Conservation (phyloP, 1,140 invertebrate genomes). For the Helicoverpa armigera region DNA sequence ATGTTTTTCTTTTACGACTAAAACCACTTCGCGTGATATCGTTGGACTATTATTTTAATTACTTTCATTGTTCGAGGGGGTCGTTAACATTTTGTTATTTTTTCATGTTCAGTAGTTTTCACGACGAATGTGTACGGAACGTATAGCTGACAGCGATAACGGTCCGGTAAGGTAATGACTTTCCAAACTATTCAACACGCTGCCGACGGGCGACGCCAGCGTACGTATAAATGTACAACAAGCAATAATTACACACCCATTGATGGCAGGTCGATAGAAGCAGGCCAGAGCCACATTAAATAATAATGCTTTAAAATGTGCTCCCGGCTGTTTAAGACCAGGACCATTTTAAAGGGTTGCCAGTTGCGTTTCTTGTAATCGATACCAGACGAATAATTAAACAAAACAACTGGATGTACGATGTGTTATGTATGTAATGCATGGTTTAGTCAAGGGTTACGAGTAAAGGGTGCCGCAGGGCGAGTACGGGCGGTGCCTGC, state of each 20-base stretch:
- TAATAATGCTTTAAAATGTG: constrained; percentile 69
- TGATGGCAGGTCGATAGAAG: constrained; percentile 66
- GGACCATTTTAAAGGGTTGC: constrained; percentile 63
- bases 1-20: constrained; percentile 65
- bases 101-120: constrained; percentile 70
- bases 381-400: constrained; percentile 72
- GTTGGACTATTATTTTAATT: constrained; percentile 83
- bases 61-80: constrained; percentile 75
- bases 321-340: constrained; percentile 65
- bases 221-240: constrained; percentile 54
- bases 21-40: constrained; percentile 78
- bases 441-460: constrained; percentile 42
- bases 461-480: constrained; percentile 23
- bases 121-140: constrained; percentile 65
- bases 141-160: constrained; percentile 61
- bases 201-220: constrained; percentile 49
- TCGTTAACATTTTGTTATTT: constrained; percentile 74
- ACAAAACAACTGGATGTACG: constrained; percentile 57
- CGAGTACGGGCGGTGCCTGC: not conserved
- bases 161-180: constrained; percentile 68
- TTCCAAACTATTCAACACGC: constrained; percentile 69
- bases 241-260: constrained; percentile 69
- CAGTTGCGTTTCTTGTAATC: constrained; percentile 65
- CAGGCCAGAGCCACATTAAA: constrained; percentile 55
- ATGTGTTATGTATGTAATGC: constrained; percentile 39